A percentile compares a stretch with the other conserved stretches of the same genome.
phyloP scores from a whole-genome alignment of 2,113 vertebrate species.

The Ochotona princeps region DNA sequence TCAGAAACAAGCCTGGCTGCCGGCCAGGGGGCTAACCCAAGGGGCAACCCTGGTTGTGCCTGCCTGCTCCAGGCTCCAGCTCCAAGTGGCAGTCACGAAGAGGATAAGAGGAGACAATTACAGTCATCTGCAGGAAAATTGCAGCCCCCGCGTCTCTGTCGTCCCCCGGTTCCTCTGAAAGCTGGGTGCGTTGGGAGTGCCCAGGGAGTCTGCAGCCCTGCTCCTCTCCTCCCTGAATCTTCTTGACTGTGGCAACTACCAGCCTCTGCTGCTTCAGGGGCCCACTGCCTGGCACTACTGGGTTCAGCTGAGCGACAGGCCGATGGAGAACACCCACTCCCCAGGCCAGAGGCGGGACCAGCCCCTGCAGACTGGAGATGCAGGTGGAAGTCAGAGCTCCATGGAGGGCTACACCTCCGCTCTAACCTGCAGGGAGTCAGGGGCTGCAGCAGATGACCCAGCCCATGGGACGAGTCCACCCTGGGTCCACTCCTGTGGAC shows the following conservation, averaged over 20 bases:
- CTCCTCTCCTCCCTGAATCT: neutral
- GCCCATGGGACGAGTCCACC: neutral
- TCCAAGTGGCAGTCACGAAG: neutral
- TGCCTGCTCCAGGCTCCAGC: neutral
- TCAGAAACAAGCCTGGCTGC: neutral
- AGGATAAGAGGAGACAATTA: neutral
- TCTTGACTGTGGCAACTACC: too few species aligned
- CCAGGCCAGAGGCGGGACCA: neutral
- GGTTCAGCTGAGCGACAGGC: neutral
- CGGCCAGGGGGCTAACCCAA: neutral
- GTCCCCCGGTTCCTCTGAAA: neutral
- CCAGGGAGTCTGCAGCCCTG: neutral
- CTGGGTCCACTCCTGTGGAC: neutral
- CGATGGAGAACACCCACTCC: neutral
- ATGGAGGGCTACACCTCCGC: too few species aligned
- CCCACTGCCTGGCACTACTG: neutral
- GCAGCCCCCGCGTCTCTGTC: neutral
- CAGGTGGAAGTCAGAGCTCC: too few species aligned
- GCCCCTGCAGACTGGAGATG: too few species aligned
- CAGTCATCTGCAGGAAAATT: neutral
- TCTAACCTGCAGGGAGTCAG: too few species aligned
- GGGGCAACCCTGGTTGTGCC: neutral
- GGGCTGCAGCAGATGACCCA: neutral
- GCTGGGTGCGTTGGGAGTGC: neutral
- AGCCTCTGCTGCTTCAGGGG: neutral